Evolutionary conservation across 2,888 invertebrate genomes (phyloP), one percentile per base, ranked within the genome.

Genomic region (Meloe dianella): DNA sequence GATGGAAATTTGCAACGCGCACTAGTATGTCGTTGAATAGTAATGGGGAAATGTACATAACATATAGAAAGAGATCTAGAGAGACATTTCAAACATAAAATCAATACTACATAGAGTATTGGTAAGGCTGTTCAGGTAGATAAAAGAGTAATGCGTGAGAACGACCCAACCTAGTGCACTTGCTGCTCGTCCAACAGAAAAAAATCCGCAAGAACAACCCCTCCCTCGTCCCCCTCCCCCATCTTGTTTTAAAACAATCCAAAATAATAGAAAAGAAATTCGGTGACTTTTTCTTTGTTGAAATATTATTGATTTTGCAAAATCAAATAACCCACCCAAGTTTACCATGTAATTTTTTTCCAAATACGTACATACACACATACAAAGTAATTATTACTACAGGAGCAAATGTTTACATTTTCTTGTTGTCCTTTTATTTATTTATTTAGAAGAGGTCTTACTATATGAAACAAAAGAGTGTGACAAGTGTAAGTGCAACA

Each of bases 381-480:
- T n/a, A n/a, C n/a, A 80, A 81, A 80, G 79, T 80, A 81, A 81
- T 81, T 81, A 82, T 81, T 81, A 81, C 79, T 47, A 78, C 78
- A 73, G 80, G 78, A 81, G 80, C 77, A 81, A 82, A 82, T 80
- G 81, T 82, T 82, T 81, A 77, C 79, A 74, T 78, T 80, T 77
- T 47, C 58, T 74, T 73, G 1, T 38, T 14, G 12, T n/a, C 14
- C 1, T 14, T 17, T 32, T 32, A 14, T 14, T 38, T 76, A 78
- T 81, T 81, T 81, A 75, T 76, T 71, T 77, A 75, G 9, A 47
- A 20, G 20, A 78, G 79, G 80, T 80, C 79, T 79, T 75, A 80
- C 73, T 77, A 78, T 79, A 78, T 79, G 80, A 81, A 82, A 82
- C 81, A 82, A 82, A 82, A 82, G 81, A 81, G 79, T 81, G 20